Evolutionary conservation across 2,888 invertebrate genomes (phyloP).

Genomic region (Xestia ashworthii): DNA sequence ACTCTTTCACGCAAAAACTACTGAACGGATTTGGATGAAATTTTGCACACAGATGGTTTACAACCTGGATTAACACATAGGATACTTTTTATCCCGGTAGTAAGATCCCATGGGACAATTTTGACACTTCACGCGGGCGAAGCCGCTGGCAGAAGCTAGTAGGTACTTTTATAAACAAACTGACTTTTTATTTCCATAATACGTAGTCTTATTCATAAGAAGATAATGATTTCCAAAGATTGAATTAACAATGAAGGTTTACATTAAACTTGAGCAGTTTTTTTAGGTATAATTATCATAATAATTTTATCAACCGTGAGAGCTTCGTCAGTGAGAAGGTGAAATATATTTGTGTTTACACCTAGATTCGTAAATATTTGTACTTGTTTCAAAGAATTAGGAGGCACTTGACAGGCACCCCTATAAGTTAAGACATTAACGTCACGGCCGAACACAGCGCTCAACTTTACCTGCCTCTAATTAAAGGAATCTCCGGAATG

Average conservation of each 20-base stretch:
- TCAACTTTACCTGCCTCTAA: constrained; percentile 75
- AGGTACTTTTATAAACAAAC: constrained; percentile 3
- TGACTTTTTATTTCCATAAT: not conserved
- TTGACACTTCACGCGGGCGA: too few relatives aligned
- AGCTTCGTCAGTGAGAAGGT: not conserved
- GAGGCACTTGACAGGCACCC: constrained; percentile 34
- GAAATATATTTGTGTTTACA: not conserved
- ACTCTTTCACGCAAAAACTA: too few relatives aligned
- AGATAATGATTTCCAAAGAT: constrained; percentile 5
- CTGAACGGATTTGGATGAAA: too few relatives aligned
- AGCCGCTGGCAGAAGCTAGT: too few relatives aligned
- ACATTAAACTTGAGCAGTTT: not conserved
- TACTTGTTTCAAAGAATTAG: constrained; percentile 30
- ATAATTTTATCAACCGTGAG: not conserved
- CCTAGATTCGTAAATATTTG: not conserved
- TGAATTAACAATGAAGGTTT: not conserved
- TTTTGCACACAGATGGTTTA: too few relatives aligned
- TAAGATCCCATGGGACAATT: too few relatives aligned
- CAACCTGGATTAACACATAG: too few relatives aligned
- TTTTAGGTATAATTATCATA: not conserved
- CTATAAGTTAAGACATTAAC: constrained; percentile 66
- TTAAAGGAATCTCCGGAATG: constrained; percentile 80
- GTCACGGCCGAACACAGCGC: constrained; percentile 52
- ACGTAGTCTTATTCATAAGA: not conserved
- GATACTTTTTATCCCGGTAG: too few relatives aligned